Evolutionary conservation across 1,140 invertebrate species (phyloP).

Genomic region (Papilio machaon): DNA sequence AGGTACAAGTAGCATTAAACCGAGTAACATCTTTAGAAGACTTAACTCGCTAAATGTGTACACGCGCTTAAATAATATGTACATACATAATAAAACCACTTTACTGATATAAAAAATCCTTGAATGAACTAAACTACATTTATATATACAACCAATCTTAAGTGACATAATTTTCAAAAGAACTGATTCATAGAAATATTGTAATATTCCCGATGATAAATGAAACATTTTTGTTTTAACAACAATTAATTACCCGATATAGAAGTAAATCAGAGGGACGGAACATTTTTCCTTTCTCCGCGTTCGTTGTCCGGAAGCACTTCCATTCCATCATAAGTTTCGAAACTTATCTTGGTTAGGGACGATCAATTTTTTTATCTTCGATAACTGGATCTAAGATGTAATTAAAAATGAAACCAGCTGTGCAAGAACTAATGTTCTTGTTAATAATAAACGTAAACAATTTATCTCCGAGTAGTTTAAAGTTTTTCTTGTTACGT

Average conservation of each 20-base stretch:
- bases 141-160: not conserved
- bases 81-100: not conserved
- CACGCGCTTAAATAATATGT: not conserved
- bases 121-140: not conserved
- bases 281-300: conserved; percentile 66
- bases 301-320: conserved; percentile 59
- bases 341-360: conserved; percentile 77
- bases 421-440: conserved; percentile 16
- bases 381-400: conserved; percentile 67
- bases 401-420: conserved; percentile 53
- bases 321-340: conserved; percentile 76
- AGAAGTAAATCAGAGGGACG: conserved; percentile 61
- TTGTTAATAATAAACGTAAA: not conserved
- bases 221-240: conserved; percentile 57
- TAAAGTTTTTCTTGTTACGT: not conserved
- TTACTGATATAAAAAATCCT: not conserved
- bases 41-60: no score
- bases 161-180: not conserved
- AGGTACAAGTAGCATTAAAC: no score
- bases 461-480: not conserved
- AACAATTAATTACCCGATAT: conserved; percentile 61
- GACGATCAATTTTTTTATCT: conserved; percentile 79
- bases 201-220: conserved; percentile 45
- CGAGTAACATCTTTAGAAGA: not conserved
- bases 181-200: not conserved